Evolutionary conservation across 2,888 invertebrate genomes (phyloP), one percentile per base, ranked within the genome.

Genomic region (Priocnemis perturbator): DNA sequence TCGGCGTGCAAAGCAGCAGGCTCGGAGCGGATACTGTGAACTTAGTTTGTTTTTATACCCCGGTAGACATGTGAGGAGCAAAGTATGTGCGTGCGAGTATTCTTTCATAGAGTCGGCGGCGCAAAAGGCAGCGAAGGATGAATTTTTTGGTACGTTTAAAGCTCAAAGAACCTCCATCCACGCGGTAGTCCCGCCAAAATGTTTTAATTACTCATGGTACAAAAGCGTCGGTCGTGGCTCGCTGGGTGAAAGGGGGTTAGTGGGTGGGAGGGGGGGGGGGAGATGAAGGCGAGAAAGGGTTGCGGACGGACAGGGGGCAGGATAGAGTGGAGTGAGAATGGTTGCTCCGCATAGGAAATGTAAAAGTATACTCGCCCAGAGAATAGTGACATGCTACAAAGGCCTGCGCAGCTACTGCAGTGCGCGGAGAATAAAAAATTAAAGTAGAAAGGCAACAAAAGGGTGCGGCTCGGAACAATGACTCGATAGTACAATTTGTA

Each of bases 191-290:
- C 71, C 60, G 72, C 77, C 79, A 78, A 84, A 84, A 84, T 84
- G 83, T 83, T 84, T 84, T 84, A 84, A 84, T 84, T 84, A 84
- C 84, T 84, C 80, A 79, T 78, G 73, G 81, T 67, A 83, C 83
- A 84, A 83, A 83, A 82, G 83, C 74, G 67, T 66, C 64, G 67
- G 53, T 23, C 55, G 23, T 15, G 26, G 23, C 23, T 50, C 50
- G 61, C 47, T 2, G 9, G 47, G 47, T 47, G 47, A 15, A n/a
- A 15, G 47, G 15, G 47, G 47, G 47, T 47, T 2, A 17, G 15
- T 3, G 17, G 47, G 47, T 50, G n/a, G 2, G 50, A 50, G 17
- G 11, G 44, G 26, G 47, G 47, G 17, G 17, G 47, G 17, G 44
- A 44, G 47, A 11, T 11, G 47, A 17, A 11, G 17, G 47, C 3